phyloP scores from a whole-genome alignment of 1,140 invertebrate species.

The Varroa destructor region DNA sequence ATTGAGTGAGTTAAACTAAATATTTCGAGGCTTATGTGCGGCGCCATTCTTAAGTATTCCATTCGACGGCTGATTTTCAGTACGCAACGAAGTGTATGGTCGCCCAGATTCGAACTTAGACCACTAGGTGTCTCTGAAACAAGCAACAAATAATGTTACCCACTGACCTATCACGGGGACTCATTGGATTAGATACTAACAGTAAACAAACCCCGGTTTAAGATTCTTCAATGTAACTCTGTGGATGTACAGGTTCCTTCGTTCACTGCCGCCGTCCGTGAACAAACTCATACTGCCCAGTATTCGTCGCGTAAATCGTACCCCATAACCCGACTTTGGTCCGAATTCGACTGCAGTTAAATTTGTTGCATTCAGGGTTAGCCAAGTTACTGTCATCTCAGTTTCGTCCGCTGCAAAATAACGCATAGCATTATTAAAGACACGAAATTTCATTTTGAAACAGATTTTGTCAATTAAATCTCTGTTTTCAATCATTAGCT shows the following conservation, averaged over 20 bases:
- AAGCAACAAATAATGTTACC: no score
- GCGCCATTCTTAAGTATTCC: no score
- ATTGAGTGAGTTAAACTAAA: no score
- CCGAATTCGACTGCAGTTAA: slow-evolving; percentile 64
- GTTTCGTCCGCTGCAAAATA: slow-evolving; percentile 48
- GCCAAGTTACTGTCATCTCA: slow-evolving; percentile 77
- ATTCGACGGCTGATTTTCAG: no score
- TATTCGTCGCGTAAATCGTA: slow-evolving; percentile 44
- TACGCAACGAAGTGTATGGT: no score
- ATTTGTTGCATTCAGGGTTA: slow-evolving; percentile 56
- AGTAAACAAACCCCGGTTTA: slow-evolving; percentile 49
- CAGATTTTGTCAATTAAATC: slow-evolving; percentile 30
- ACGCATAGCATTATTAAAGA: slow-evolving; percentile 28
- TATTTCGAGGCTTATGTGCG: no score
- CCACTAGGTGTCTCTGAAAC: no score
- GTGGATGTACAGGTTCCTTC: slow-evolving; percentile 65
- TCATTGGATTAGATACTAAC: slow-evolving; percentile 45
- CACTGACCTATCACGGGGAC: background rate
- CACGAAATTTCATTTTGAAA: background rate
- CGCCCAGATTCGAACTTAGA: no score
- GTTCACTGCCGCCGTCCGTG: slow-evolving; percentile 58
- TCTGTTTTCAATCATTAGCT: slow-evolving; percentile 13
- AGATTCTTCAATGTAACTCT: slow-evolving; percentile 50
- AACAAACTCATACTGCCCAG: slow-evolving; percentile 53
- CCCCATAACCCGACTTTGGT: slow-evolving; percentile 37